Evolutionary conservation across 2,888 invertebrate genomes (phyloP), one percentile per base, ranked within the genome.

Genomic region (Lymantria monacha): DNA sequence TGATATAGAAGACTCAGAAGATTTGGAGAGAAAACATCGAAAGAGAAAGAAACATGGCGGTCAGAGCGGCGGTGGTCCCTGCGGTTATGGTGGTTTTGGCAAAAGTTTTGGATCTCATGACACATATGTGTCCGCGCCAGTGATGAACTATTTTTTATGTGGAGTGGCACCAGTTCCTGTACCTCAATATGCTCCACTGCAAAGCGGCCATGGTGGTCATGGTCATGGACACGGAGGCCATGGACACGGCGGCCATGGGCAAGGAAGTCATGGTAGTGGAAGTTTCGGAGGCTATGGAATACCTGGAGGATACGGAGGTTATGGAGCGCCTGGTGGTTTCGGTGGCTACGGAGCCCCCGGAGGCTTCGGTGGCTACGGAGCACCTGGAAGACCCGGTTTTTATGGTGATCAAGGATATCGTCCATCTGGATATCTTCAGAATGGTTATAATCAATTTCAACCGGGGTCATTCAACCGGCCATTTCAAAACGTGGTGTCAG

Each of bases 111-210:
- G 82, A 0, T 69, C 77, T 0, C 79, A 79, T 9, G 82, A 83
- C 56, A 87, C 87, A 0, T 89, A 84, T 46, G 69, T 90, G 0
- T 84, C 83, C 3, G 87, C 89, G 30, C 89, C 89, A 0, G 84
- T 88, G 1, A 85, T 79, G 66, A 90, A 90, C 66, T 90, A 88
- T 61, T 86, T 82, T 67, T 80, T 86, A 0, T 88, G 89, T 50
- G 86, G 86, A 3, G 69, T 64, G 0, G 64, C 69, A 9, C 48
- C 73, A 14, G 56, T 48, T 12, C 53, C 72, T 14, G 57, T 37
- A 10, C 70, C 64, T n/a, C 42, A 64, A 22, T 65, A 68, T 51
- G 49, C 76, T 46, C 49, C 66, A 53, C 55, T 73, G 40, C 57
- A 53, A 9, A 33, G 5, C 10, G 33, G 33, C 7, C 64, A 64